phyloP scores from a whole-genome alignment of 2,797 vertebrate species.

The Bovichtus variegatus region DNA sequence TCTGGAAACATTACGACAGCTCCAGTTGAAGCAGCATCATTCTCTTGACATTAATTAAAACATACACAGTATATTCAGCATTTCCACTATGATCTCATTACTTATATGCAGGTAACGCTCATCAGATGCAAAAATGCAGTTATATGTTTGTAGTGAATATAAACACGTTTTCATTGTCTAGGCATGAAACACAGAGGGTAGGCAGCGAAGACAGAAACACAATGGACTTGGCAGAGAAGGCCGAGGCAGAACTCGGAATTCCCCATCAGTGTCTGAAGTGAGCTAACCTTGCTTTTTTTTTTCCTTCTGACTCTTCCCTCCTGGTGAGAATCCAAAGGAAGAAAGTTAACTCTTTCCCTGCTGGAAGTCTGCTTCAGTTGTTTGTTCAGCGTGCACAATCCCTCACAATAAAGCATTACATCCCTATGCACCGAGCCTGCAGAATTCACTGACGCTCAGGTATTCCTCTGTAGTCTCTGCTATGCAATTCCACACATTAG shows the following conservation, averaged over 20 bases:
- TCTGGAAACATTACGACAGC: slow-evolving; percentile 19
- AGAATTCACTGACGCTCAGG: slow-evolving; percentile 20
- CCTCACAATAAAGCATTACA: slow-evolving; percentile 21
- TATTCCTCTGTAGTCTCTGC: slow-evolving; percentile 9
- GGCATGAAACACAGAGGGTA: slow-evolving; percentile 34
- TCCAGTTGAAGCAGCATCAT: background rate
- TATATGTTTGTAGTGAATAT: slow-evolving; percentile 8
- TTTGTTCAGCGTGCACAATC: slow-evolving; percentile 12
- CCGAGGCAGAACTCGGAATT: slow-evolving; percentile 75
- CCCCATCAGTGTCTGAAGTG: slow-evolving; percentile 73
- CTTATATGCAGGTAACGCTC: slow-evolving; percentile 10
- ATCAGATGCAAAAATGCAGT: background rate
- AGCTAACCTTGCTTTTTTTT: slow-evolving; percentile 68
- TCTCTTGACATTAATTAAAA: slow-evolving; percentile 19
- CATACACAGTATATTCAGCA: slow-evolving; percentile 1
- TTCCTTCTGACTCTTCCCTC: slow-evolving; percentile 53
- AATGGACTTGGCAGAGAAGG: slow-evolving; percentile 58
- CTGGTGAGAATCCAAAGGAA: slow-evolving; percentile 65
- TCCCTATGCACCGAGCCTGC: slow-evolving; percentile 22
- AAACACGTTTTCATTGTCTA: slow-evolving; percentile 44
- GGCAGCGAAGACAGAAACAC: slow-evolving; percentile 38
- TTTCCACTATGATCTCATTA: slow-evolving; percentile 7
- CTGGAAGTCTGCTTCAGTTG: slow-evolving; percentile 42
- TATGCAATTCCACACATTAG: slow-evolving; percentile 40
- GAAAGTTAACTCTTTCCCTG: slow-evolving; percentile 75